A percentile compares a stretch with the other conserved stretches of the same genome.
Conservation (phyloP, 2,113 vertebrate genomes). For the Rhagologus leucostigma region DNA sequence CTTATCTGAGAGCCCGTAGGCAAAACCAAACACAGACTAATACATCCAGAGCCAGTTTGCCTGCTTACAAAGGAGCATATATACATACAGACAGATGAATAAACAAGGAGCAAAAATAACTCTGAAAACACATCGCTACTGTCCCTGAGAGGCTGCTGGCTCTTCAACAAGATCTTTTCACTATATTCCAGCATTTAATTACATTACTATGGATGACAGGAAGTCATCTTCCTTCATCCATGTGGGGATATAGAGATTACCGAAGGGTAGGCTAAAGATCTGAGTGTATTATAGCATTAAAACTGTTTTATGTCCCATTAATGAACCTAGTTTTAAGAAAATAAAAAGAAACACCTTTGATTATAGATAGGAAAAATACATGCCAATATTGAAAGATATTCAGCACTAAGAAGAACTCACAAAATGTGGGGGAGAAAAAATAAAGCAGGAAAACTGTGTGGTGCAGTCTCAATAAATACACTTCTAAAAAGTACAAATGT, state of each 20-base stretch:
- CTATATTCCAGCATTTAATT: neutral
- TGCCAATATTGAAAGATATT: neutral
- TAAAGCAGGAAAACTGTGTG: neutral
- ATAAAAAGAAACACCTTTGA: neutral
- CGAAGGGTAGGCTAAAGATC: neutral
- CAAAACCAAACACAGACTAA: neutral
- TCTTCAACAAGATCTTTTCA: neutral
- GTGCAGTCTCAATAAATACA: neutral
- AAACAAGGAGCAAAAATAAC: neutral
- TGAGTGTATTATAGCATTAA: neutral
- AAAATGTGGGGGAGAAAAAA: neutral
- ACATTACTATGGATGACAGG: neutral
- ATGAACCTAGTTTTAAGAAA: neutral
- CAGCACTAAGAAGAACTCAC: neutral
- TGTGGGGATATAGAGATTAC: neutral
- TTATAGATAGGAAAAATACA: neutral
- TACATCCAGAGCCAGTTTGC: neutral
- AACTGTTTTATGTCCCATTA: neutral
- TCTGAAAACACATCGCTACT: neutral
- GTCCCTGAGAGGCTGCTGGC: neutral
- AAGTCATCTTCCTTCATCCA: neutral
- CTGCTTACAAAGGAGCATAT: neutral
- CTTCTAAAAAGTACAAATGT: neutral
- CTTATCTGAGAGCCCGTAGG: neutral
- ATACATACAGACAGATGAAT: neutral